phyloP scores from a whole-genome alignment of 2,888 invertebrate genomes.

The Proisotoma minuta region DNA sequence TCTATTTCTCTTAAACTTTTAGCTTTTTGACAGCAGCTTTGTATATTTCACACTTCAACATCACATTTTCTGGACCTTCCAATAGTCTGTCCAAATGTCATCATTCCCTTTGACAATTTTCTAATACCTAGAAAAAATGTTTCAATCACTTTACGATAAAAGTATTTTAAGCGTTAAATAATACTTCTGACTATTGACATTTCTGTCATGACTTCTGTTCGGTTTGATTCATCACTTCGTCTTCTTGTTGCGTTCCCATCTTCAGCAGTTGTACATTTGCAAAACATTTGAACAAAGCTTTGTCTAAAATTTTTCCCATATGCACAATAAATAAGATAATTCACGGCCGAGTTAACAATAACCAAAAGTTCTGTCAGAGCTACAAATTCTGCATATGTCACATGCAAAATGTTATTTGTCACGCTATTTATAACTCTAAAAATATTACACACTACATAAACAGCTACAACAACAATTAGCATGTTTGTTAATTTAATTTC shows the following conservation, averaged over 20 bases:
- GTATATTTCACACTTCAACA: too few relatives aligned
- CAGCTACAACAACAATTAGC: neutral
- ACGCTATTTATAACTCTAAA: constrained; percentile 3
- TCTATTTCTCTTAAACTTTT: too few relatives aligned
- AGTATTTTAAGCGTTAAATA: too few relatives aligned
- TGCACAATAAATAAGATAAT: constrained; percentile 6
- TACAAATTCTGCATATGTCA: neutral
- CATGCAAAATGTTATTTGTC: neutral
- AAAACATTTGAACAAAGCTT: neutral
- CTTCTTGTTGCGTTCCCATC: neutral
- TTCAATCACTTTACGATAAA: too few relatives aligned
- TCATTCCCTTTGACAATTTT: neutral
- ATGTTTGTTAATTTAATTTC: constrained; percentile 10
- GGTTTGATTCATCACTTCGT: neutral
- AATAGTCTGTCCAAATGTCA: neutral
- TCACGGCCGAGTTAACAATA: constrained; percentile 5
- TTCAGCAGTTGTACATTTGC: neutral
- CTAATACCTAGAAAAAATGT: neutral
- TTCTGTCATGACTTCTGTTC: neutral
- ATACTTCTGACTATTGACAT: neutral
- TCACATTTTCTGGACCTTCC: neutral
- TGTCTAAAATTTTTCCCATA: constrained; percentile 5
- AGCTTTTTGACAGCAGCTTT: too few relatives aligned
- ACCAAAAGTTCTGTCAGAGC: neutral
- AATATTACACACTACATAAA: constrained; percentile 4